Percentiles rank a stretch among this genome's conserved stretches.
Evolutionary conservation across 2,888 invertebrate species (phyloP).

Genomic region (Torymus auratus): DNA sequence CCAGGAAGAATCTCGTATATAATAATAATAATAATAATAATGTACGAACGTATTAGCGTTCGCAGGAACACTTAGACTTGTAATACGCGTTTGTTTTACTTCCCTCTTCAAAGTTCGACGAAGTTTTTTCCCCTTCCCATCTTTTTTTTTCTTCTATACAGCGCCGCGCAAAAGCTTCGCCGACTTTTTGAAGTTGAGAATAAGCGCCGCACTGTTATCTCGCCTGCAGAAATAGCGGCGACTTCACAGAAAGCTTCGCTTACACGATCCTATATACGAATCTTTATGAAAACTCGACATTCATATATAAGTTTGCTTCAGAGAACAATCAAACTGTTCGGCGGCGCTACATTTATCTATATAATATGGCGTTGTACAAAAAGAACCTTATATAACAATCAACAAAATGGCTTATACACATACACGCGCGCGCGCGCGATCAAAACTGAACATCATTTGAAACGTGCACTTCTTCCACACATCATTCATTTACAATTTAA

Average conservation of each 20-base stretch:
- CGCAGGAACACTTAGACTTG: slow-evolving; percentile 39
- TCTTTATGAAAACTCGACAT: too few species aligned
- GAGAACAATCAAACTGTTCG: too few species aligned
- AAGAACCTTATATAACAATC: neutral
- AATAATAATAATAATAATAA: neutral
- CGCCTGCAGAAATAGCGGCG: too few species aligned
- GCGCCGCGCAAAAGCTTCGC: neutral
- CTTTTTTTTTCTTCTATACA: slow-evolving; percentile 1
- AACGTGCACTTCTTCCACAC: neutral
- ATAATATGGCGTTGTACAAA: too few species aligned
- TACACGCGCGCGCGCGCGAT: too few species aligned
- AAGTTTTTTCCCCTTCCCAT: neutral
- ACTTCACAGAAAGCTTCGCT: too few species aligned
- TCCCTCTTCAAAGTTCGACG: too few species aligned
- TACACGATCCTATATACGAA: too few species aligned
- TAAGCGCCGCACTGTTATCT: slow-evolving; percentile 9
- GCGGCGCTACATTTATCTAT: too few species aligned
- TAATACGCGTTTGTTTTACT: neutral
- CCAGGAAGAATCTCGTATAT: slow-evolving; percentile 6
- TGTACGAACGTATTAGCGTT: slow-evolving; percentile 22
- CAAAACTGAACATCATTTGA: slow-evolving; percentile 43
- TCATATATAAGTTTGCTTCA: too few species aligned
- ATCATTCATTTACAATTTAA: neutral
- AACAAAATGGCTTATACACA: slow-evolving; percentile 17
- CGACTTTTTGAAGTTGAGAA: slow-evolving; percentile 7